These are phyloP conservation scores for Atlantisia rogersi DNA, from an alignment of 2,113 vertebrate species.

Conservation along the genomic window DNA sequence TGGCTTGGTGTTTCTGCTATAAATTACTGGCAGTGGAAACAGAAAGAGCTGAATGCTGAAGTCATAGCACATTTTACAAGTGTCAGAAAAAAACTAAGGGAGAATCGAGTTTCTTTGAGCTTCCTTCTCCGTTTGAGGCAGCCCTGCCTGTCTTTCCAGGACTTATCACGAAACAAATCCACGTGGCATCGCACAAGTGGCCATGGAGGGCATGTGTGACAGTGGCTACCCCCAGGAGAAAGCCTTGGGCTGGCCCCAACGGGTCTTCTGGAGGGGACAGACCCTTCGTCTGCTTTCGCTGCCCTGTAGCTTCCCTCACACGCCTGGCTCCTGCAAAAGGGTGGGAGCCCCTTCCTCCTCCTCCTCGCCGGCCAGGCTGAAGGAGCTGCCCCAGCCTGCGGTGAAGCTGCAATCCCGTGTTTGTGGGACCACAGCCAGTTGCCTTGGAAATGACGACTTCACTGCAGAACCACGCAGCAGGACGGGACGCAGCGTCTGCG, in stretches of 20 bases:
- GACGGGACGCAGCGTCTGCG: not conserved
- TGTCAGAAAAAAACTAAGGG: not conserved
- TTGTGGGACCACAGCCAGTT: slow-evolving; percentile 64
- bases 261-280: not conserved
- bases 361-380: not conserved
- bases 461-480: not conserved
- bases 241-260: not conserved
- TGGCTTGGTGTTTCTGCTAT: not conserved
- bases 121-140: not conserved
- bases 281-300: not conserved
- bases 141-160: not conserved
- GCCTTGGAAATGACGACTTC: slow-evolving; percentile 69
- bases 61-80: not conserved
- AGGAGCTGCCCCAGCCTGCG: slow-evolving; percentile 50
- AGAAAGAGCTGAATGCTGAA: not conserved
- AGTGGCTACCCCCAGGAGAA: not conserved
- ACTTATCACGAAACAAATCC: not conserved
- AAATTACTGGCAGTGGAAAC: not conserved
- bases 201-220: not conserved
- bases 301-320: not conserved
- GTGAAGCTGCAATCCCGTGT: slow-evolving; percentile 47
- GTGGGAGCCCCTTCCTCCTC: not conserved
- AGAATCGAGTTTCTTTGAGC: not conserved
- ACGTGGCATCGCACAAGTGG: not conserved
- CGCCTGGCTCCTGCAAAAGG: not conserved